Percentiles rank a stretch among this genome's conserved stretches.
Evolutionary conservation across 2,113 vertebrate species (phyloP).

Genomic region (Papio anubis): DNA sequence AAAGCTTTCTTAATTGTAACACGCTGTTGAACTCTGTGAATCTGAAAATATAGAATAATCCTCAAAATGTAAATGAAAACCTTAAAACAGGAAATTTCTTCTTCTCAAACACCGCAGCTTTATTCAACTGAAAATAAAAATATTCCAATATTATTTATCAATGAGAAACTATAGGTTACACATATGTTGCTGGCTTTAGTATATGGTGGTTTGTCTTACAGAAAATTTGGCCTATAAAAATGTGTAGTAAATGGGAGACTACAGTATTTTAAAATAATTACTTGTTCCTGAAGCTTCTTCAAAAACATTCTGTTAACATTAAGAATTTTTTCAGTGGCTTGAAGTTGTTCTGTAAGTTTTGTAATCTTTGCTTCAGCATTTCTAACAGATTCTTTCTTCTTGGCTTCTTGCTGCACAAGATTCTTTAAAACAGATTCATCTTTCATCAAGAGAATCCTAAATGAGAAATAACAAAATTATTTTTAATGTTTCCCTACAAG

Average conservation of each 20-base stretch:
- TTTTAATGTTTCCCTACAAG: slow-evolving; percentile 34
- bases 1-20: slow-evolving; percentile 92
- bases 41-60: slow-evolving; percentile 82
- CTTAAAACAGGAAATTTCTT: not conserved
- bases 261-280: slow-evolving; percentile 75
- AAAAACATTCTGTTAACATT: slow-evolving; percentile 91
- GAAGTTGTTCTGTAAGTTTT: slow-evolving; percentile 94
- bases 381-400: slow-evolving; percentile 93
- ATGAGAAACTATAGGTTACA: not conserved
- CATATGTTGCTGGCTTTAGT: not conserved
- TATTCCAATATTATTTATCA: not conserved
- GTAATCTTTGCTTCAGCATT: slow-evolving; percentile 92
- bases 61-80: slow-evolving; percentile 37
- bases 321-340: slow-evolving; percentile 93
- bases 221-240: slow-evolving; percentile 41
- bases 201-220: not conserved
- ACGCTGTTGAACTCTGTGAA: slow-evolving; percentile 93
- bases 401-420: slow-evolving; percentile 93
- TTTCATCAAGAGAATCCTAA: slow-evolving; percentile 91
- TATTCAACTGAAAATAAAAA: slow-evolving; percentile 50
- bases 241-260: not conserved
- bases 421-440: slow-evolving; percentile 94
- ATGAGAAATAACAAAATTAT: slow-evolving; percentile 58
- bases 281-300: slow-evolving; percentile 97
- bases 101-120: not conserved